A percentile compares a stretch with the other conserved stretches of the same genome.
Conservation (phyloP, 2,113 vertebrate species). For the Lophura nycthemera region DNA sequence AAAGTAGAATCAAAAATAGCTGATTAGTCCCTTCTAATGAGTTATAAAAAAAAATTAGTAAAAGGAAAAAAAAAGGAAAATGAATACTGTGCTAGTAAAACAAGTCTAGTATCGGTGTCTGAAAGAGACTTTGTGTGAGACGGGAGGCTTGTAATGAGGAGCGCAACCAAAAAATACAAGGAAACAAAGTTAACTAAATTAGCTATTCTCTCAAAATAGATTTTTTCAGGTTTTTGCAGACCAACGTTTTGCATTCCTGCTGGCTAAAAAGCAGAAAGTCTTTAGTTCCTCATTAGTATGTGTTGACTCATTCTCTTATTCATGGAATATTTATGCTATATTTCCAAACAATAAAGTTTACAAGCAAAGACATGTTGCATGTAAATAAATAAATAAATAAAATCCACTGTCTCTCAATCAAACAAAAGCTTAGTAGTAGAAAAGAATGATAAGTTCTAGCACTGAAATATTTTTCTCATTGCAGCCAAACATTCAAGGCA, state of each 20-base stretch:
- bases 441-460: neutral
- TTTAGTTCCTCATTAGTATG: neutral
- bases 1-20: neutral
- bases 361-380: neutral
- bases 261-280: neutral
- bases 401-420: neutral
- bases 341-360: conserved; percentile 17
- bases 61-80: neutral
- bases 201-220: neutral
- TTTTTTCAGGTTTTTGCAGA: neutral
- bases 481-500: neutral
- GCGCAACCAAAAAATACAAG: neutral
- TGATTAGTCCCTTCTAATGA: neutral
- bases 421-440: neutral
- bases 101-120: neutral
- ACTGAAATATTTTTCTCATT: neutral
- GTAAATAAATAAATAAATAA: neutral
- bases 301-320: neutral
- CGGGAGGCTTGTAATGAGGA: neutral
- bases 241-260: neutral
- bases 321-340: neutral
- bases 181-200: neutral
- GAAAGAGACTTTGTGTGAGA: neutral
- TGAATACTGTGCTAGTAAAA: neutral
- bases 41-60: neutral